A percentile compares a stretch with the other conserved stretches of the same genome.
These are phyloP conservation scores for Chionomys nivalis DNA, from an alignment of 2,113 vertebrate species.

Conservation along the genomic window DNA sequence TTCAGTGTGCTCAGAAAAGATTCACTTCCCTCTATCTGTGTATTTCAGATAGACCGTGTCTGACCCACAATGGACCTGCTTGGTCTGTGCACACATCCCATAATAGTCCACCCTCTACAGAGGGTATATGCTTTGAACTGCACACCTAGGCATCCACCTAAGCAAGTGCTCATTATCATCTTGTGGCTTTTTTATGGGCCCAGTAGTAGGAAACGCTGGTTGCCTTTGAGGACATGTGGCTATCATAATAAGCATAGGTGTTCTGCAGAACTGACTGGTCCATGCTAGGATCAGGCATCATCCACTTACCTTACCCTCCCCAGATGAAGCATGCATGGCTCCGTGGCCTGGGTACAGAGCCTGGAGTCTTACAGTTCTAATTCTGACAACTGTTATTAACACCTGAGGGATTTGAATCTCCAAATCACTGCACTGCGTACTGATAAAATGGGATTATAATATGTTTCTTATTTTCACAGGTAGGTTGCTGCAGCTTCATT, in stretches of 20 bases:
- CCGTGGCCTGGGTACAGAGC: neutral
- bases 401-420: constrained; percentile 7
- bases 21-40: neutral
- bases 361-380: neutral
- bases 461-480: constrained; percentile 33
- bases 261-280: accelerated
- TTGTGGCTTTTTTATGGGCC: too few species aligned
- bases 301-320: neutral
- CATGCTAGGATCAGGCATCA: accelerated
- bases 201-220: neutral
- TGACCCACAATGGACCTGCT: accelerated
- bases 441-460: neutral
- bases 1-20: neutral
- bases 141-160: neutral
- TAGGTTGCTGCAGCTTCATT: neutral
- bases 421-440: neutral
- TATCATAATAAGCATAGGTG: neutral
- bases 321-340: neutral
- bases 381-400: neutral
- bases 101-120: accelerated
- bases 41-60: too few species aligned
- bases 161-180: neutral
- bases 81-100: accelerated
- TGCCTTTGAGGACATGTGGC: neutral
- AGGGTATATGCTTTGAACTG: accelerated